Conservation (phyloP, 23 tunicate species). For the Botrylloides violaceus region DNA sequence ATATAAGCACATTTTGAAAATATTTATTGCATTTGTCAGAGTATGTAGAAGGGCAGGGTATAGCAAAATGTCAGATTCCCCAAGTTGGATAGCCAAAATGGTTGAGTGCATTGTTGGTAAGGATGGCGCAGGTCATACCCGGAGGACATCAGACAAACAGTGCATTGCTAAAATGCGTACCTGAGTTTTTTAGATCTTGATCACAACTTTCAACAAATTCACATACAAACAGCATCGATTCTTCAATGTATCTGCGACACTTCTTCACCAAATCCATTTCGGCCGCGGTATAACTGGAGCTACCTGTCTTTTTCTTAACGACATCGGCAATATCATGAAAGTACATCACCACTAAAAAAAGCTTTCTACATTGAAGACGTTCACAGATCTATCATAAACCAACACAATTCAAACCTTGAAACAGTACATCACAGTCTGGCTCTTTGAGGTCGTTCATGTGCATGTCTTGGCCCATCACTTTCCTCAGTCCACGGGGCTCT, state of each 20-base stretch:
- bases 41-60: no score
- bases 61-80: no score
- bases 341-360: constrained; percentile 12
- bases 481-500: neutral
- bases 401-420: neutral
- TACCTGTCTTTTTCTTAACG: neutral
- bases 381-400: neutral
- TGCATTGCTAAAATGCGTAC: no score
- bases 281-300: neutral
- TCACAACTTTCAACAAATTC: constrained; percentile 13
- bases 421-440: constrained; percentile 5
- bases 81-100: no score
- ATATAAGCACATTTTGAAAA: no score
- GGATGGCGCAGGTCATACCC: no score
- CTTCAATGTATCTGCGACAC: neutral
- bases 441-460: neutral
- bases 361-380: neutral
- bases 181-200: no score
- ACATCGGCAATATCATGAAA: constrained; percentile 8
- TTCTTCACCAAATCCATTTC: neutral
- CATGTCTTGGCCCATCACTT: neutral
- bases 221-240: constrained; percentile 13
- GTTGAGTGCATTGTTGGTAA: no score
- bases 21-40: no score
- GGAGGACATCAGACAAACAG: no score